phyloP scores from a whole-genome alignment of 2,113 vertebrate genomes.

The Barbus barbus region DNA sequence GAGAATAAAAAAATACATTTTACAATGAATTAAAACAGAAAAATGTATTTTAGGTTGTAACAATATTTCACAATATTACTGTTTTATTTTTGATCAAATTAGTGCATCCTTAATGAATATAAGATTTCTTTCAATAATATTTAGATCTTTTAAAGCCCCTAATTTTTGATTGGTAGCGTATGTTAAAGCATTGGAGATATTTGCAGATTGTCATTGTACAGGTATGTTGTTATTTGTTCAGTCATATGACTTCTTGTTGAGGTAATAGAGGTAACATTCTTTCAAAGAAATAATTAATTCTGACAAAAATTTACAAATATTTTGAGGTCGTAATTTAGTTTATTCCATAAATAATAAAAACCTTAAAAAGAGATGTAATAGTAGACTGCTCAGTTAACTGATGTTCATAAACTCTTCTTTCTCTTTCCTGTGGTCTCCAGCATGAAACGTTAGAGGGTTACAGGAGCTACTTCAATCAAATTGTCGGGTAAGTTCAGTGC shows the following conservation, averaged over 20 bases:
- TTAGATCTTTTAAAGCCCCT: background rate
- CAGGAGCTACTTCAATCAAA: slow-evolving; percentile 96
- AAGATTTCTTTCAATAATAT: background rate
- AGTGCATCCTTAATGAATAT: too few species aligned
- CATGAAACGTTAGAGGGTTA: slow-evolving; percentile 96
- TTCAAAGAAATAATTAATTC: background rate
- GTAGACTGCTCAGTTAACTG: background rate
- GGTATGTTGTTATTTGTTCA: background rate
- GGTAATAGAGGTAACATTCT: background rate
- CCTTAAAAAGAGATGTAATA: background rate
- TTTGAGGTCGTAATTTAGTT: background rate
- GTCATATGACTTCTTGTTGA: background rate
- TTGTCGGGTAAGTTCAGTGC: slow-evolving; percentile 86
- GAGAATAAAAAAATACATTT: background rate
- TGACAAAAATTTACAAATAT: background rate
- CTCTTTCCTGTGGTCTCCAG: slow-evolving; percentile 68
- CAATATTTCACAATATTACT: too few species aligned
- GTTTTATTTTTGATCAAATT: too few species aligned
- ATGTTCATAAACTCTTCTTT: slow-evolving; percentile 21
- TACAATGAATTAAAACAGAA: too few species aligned
- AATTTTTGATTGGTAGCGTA: background rate
- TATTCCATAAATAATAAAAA: background rate
- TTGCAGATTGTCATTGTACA: background rate
- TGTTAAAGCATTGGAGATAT: background rate
- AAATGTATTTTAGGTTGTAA: too few species aligned